Evolutionary conservation across 37 sponge, comb jelly and placozoan genomes (phyloP), one percentile per base, ranked within the genome.

Genomic region (Geodia barretti): DNA sequence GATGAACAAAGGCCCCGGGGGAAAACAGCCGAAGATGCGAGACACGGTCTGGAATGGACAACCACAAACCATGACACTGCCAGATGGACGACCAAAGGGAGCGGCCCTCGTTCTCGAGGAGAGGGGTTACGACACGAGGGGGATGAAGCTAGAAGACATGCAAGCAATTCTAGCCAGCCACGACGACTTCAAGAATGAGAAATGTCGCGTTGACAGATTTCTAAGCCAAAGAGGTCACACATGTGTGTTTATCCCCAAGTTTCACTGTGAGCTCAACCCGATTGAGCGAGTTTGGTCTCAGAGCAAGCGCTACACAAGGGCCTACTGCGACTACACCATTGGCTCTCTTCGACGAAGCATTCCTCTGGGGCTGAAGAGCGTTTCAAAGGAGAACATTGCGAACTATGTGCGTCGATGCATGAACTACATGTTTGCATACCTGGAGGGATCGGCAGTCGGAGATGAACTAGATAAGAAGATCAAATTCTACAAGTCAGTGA

Each of bases 211-310:
- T 14, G 41, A 39, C 4, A 14, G 31, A 19, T 41, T 39, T 28
- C 64, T 77, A 20, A 29, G 23, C 7, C 14, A 25, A 1, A 77
- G 14, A 36, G 78, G 66, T 3, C 64, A 64, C 64, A 64, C 21
- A 23, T 39, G n/a, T 24, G 26, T 77, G 39, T 77, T 77, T 28
- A 24, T 77, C 1, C 64, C 78, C 2, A 77, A 77, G 66, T 77
- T 77, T n/a, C 78, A 77, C 26, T 77, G 78, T 64, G 78, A 77
- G 64, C 66, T 77, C 1, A 77, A 77, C 36, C 30, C 30, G 1
- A 77, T 77, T 34, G 78, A 77, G 24, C 36, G 64, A 20, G 63
- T 62, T n/a, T 77, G 78, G 78, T n/a, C 42, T 3, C 78, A 77
- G 9, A 39, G 39, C 35, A 77, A 77, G 38, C 66, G 78, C 14